A percentile compares a stretch with the other conserved stretches of the same genome.
These are phyloP conservation scores for Cyprinus carpio DNA, from an alignment of 2,113 vertebrate genomes.

Conservation along the genomic window DNA sequence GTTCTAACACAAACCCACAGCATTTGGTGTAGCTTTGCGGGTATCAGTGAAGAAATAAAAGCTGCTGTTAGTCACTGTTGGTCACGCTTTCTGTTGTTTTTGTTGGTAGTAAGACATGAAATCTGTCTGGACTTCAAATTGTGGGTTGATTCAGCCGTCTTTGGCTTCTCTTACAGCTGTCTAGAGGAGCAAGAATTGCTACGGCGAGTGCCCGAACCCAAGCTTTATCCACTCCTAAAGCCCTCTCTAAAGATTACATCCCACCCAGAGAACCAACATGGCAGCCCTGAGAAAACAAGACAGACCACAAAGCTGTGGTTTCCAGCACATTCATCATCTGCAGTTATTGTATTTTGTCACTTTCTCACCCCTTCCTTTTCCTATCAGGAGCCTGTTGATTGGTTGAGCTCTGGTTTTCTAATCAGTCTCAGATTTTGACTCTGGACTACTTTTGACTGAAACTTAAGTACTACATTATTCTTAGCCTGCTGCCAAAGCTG, in stretches of 20 bases:
- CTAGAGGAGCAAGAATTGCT: conserved; percentile 58
- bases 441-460: background rate
- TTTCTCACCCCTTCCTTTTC: conserved; percentile 1
- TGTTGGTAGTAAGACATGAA: background rate
- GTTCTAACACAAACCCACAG: no score
- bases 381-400: background rate
- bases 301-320: background rate
- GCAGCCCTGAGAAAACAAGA: background rate
- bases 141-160: background rate
- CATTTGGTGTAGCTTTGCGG: no score
- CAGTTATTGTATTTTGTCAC: background rate
- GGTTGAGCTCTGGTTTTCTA: conserved; percentile 40
- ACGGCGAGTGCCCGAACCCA: conserved; percentile 51
- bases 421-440: conserved; percentile 18
- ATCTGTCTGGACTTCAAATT: background rate
- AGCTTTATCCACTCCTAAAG: conserved; percentile 64
- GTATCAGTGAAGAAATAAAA: no score
- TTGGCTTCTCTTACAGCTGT: conserved; percentile 62
- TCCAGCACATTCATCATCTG: background rate
- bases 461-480: conserved; percentile 9
- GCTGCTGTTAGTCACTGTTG: background rate
- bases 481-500: conserved; percentile 28
- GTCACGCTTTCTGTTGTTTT: background rate
- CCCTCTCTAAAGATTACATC: conserved; percentile 59
- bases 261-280: conserved; percentile 56